These are phyloP conservation scores for Amniataba percoides DNA, from an alignment of 2,797 vertebrate genomes.

Conservation along the genomic window DNA sequence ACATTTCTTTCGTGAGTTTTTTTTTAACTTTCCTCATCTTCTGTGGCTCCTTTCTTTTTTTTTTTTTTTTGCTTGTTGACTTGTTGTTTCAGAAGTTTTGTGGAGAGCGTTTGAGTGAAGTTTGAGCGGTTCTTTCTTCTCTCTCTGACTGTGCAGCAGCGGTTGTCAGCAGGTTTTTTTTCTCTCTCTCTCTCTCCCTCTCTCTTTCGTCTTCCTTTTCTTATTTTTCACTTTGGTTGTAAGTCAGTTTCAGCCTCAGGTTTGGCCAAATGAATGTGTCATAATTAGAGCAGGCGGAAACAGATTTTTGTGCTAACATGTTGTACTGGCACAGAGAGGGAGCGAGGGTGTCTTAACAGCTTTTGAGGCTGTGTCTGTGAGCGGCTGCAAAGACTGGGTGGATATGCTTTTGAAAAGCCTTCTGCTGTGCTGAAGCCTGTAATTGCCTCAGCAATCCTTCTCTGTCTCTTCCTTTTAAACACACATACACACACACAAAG, in stretches of 20 bases:
- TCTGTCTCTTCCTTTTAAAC: slow-evolving; percentile 70
- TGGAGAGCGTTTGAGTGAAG: slow-evolving; percentile 43
- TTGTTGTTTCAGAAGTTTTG: slow-evolving; percentile 21
- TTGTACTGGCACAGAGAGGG: slow-evolving; percentile 44
- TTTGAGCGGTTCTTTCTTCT: slow-evolving; percentile 41
- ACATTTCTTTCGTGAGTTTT: slow-evolving; percentile 93
- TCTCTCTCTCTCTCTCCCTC: not conserved
- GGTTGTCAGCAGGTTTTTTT: slow-evolving; percentile 40
- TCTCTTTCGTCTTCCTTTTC: slow-evolving; percentile 16
- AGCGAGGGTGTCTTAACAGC: slow-evolving; percentile 59
- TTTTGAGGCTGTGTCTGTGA: slow-evolving; percentile 66
- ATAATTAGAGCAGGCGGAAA: slow-evolving; percentile 44
- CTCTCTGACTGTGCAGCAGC: slow-evolving; percentile 51
- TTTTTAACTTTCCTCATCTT: slow-evolving; percentile 54
- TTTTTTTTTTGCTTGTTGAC: not conserved
- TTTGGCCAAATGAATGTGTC: slow-evolving; percentile 44
- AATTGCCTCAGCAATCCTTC: slow-evolving; percentile 81
- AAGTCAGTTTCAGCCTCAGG: slow-evolving; percentile 17
- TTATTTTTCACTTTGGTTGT: slow-evolving; percentile 39
- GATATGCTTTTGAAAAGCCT: slow-evolving; percentile 83
- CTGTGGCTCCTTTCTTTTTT: slow-evolving; percentile 9
- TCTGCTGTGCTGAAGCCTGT: slow-evolving; percentile 84
- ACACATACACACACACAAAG: slow-evolving; percentile 45
- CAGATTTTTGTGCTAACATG: slow-evolving; percentile 56
- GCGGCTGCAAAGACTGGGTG: slow-evolving; percentile 80